Evolutionary conservation across 2,797 vertebrate species (phyloP).

Genomic region (Labeo calbasu): DNA sequence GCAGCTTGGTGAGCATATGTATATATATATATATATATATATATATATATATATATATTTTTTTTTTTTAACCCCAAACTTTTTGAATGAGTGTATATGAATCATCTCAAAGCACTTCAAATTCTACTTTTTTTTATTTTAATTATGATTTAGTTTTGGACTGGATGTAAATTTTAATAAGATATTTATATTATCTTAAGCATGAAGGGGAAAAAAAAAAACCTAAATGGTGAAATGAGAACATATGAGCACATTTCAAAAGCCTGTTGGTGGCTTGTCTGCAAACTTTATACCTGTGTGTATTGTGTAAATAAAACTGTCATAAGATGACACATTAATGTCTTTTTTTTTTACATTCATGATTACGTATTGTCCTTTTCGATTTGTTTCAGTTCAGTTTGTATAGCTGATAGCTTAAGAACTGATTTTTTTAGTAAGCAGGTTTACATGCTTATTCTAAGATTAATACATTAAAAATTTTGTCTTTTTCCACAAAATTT

Average conservation of each 20-base stretch:
- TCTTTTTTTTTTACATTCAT: background rate
- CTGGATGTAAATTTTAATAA: conserved; percentile 83
- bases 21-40: too few species aligned
- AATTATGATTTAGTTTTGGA: conserved; percentile 67
- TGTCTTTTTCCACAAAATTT: too few species aligned
- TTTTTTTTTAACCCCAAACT: background rate
- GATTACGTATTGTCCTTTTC: background rate
- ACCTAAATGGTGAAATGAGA: conserved; percentile 73
- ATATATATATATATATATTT: too few species aligned
- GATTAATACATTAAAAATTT: background rate
- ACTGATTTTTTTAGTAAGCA: background rate
- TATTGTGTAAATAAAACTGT: conserved; percentile 72
- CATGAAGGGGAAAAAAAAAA: conserved; percentile 73
- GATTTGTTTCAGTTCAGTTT: background rate
- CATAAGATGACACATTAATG: conserved; percentile 60
- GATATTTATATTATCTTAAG: conserved; percentile 85
- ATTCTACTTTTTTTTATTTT: conserved; percentile 81
- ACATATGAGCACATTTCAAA: conserved; percentile 75
- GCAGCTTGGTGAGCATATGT: too few species aligned
- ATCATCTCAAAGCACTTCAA: conserved; percentile 37
- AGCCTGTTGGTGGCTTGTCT: conserved; percentile 69
- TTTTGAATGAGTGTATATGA: background rate
- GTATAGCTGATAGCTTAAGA: background rate
- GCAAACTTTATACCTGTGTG: conserved; percentile 63
- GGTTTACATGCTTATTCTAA: background rate